Conservation (phyloP, 2,888 invertebrate genomes). For the Chloromyia formosa region DNA sequence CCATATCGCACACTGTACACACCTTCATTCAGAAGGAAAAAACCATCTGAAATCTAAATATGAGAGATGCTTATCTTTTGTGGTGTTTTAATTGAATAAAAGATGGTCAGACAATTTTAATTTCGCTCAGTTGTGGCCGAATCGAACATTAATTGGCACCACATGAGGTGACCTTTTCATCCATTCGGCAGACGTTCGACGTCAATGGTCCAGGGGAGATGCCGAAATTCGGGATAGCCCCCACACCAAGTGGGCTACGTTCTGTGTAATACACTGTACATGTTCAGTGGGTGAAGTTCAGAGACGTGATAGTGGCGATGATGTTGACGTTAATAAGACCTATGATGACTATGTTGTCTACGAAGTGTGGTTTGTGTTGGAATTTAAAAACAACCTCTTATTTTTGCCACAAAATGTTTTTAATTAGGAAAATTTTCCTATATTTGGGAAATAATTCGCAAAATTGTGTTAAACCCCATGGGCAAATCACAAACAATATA, state of each 20-base stretch:
- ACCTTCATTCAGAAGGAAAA: background rate
- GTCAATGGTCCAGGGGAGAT: background rate
- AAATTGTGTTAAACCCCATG: too few species aligned
- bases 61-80: constrained; percentile 17
- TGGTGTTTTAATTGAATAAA: constrained; percentile 23
- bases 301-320: constrained; percentile 19
- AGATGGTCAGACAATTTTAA: constrained; percentile 9
- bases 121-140: constrained; percentile 20
- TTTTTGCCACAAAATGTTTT: too few species aligned
- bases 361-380: too few species aligned
- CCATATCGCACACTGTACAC: background rate
- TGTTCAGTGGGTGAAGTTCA: background rate
- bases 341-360: too few species aligned
- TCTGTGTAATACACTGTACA: background rate
- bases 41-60: background rate
- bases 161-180: constrained; percentile 16
- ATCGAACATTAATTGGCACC: constrained; percentile 44
- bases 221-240: background rate
- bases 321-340: background rate
- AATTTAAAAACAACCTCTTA: too few species aligned
- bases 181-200: background rate
- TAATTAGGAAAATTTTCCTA: too few species aligned
- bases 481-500: too few species aligned
- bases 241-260: too few species aligned
- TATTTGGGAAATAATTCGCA: too few species aligned